These are phyloP conservation scores for Oscheius sp. DNA, from an alignment of 1,140 invertebrate species.

Conservation along the genomic window DNA sequence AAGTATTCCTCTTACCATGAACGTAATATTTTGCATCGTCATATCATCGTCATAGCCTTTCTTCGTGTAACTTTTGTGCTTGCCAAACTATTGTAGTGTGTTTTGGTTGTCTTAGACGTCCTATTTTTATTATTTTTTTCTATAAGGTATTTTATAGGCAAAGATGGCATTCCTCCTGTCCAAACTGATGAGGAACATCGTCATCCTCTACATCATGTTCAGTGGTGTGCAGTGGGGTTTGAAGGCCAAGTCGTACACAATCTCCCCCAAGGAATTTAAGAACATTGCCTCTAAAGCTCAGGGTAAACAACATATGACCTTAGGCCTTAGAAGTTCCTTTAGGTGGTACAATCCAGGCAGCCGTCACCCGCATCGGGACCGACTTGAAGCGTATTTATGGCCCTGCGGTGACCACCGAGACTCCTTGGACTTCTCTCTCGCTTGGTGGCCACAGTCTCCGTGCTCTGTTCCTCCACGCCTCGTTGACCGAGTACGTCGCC, in stretches of 20 bases:
- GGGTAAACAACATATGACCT: conserved; percentile 15
- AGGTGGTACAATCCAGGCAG: neutral
- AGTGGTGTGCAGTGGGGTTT: conserved; percentile 30
- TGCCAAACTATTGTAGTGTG: too few species aligned
- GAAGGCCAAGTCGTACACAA: conserved; percentile 35
- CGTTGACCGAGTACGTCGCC: conserved; percentile 40
- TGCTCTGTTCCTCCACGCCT: conserved; percentile 26
- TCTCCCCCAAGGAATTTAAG: conserved; percentile 40
- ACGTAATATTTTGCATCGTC: too few species aligned
- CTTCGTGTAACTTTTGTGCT: too few species aligned
- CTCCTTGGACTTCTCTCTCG: neutral
- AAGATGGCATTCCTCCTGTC: conserved; percentile 38
- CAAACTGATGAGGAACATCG: conserved; percentile 31
- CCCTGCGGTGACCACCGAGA: neutral
- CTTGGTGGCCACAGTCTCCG: neutral
- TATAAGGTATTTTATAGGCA: too few species aligned
- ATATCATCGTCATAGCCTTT: too few species aligned
- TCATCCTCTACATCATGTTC: conserved; percentile 27
- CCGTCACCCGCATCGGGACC: neutral
- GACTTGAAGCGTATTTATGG: conserved; percentile 9
- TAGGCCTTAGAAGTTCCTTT: neutral
- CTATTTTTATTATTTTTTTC: too few species aligned
- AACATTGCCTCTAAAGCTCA: conserved; percentile 23
- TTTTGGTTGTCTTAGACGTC: too few species aligned
- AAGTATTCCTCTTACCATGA: too few species aligned